Evolutionary conservation across 2,113 vertebrate genomes (phyloP).

Genomic region (Aepyceros melampus): DNA sequence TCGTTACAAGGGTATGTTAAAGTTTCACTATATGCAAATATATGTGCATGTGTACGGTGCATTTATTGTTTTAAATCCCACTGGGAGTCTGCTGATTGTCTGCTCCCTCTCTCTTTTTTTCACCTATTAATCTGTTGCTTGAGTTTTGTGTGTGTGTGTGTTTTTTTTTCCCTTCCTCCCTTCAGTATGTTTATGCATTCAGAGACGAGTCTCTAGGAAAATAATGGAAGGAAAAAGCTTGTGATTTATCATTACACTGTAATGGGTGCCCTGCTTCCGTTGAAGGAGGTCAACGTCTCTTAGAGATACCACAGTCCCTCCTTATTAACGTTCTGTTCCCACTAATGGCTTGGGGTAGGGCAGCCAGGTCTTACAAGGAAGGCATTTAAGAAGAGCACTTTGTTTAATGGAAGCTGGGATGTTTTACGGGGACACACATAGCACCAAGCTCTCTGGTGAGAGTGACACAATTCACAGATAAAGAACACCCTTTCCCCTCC

Average conservation of each 20-base stretch:
- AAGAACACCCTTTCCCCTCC: slow-evolving; percentile 41
- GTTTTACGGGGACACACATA: slow-evolving; percentile 76
- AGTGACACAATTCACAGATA: slow-evolving; percentile 74
- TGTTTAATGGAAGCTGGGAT: slow-evolving; percentile 77
- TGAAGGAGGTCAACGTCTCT: slow-evolving; percentile 79
- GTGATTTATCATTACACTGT: slow-evolving; percentile 83
- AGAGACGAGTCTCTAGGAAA: slow-evolving; percentile 77
- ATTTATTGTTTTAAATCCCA: not conserved
- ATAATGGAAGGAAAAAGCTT: slow-evolving; percentile 76
- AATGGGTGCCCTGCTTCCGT: slow-evolving; percentile 82
- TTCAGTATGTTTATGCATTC: slow-evolving; percentile 78
- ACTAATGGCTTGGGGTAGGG: slow-evolving; percentile 83
- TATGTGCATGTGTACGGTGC: not conserved
- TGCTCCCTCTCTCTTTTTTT: not conserved
- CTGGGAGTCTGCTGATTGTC: not conserved
- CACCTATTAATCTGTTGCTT: slow-evolving; percentile 15
- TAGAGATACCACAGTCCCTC: slow-evolving; percentile 80
- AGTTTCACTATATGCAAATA: not conserved
- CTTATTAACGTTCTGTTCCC: slow-evolving; percentile 83
- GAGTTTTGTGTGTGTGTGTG: not conserved
- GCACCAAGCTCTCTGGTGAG: slow-evolving; percentile 72
- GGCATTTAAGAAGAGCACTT: slow-evolving; percentile 75
- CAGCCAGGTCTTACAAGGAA: slow-evolving; percentile 81
- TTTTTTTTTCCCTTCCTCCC: not conserved
- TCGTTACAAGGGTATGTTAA: not conserved